Evolutionary conservation across 2,113 vertebrate species (phyloP).

Genomic region (Erythrocercus mccallii): DNA sequence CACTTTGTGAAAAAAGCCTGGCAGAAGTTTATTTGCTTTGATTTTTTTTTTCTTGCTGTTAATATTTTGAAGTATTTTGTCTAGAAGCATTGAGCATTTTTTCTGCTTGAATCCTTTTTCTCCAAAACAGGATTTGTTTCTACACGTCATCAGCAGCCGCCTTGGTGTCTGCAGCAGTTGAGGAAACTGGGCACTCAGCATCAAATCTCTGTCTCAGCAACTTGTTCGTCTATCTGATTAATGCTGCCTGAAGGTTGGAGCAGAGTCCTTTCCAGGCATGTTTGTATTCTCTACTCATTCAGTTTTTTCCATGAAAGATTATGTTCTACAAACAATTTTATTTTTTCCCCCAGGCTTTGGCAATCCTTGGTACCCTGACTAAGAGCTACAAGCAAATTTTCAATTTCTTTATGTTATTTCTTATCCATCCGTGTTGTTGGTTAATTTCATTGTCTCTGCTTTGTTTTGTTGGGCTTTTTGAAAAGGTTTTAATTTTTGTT

Average conservation of each 20-base stretch:
- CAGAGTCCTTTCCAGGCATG: background rate
- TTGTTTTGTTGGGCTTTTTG: background rate
- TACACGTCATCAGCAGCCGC: background rate
- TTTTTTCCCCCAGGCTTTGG: background rate
- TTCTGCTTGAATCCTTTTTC: background rate
- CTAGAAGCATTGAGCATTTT: background rate
- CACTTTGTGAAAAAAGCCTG: background rate
- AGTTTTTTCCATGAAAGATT: background rate
- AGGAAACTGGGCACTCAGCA: background rate
- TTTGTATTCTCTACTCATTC: background rate
- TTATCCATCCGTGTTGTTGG: rapidly evolving
- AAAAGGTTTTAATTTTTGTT: background rate
- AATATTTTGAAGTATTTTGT: background rate
- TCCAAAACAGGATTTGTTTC: background rate
- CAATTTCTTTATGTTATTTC: background rate
- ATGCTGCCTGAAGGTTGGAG: background rate
- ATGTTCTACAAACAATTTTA: background rate
- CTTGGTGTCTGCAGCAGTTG: background rate
- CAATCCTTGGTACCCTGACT: rapidly evolving
- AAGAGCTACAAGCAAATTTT: background rate
- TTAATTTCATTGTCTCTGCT: background rate
- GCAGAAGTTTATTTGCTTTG: background rate
- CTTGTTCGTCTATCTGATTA: background rate
- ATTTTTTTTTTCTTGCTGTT: background rate
- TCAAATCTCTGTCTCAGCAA: background rate